Evolutionary conservation across 2,113 vertebrate species (phyloP), one percentile per base, ranked within the genome.

Genomic region (Lipophrys pholis): DNA sequence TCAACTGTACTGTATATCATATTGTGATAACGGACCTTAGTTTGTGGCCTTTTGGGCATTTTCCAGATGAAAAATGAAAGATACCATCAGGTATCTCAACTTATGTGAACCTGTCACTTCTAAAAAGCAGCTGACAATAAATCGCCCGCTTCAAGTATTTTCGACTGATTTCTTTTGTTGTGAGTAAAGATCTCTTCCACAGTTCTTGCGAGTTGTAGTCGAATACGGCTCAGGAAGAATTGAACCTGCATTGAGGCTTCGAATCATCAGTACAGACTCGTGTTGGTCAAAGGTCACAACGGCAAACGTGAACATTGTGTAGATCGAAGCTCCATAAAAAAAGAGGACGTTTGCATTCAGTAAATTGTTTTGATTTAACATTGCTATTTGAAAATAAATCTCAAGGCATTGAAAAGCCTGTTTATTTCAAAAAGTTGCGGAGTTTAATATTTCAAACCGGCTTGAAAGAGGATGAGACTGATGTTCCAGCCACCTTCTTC

Each of bases 1-100:
- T 53, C 0, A 4, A 36, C 38, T 58, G n/a, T 59, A 39, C 30
- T 30, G 41, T 50, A 21, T 68, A n/a, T 60, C 11, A 50, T 41
- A 46, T 58, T 49, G 59, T 59, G 60, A 6, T 53, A 9, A 55
- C 58, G 56, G 57, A 72, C 40, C 39, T 43, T 51, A 17, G 16
- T 17, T 51, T 8, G 49, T 73, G 64, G 50, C 43, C 54, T 81
- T 81, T 83, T 39, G 39, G 15, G 3, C 8, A 21, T 16, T 56
- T 40, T 21, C 65, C 42, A 16, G 17, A 6, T 38, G 16, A 1
- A 9, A 16, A 40, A 43, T 6, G 48, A 30, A 1, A 43, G 1
- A 11, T 5, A 36, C 8, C 1, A 30, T 30, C 4, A 4, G 21
- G 21, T 30, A 30, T 30, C 21, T 30, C 2, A 30, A 4, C 21